Evolutionary conservation across 2,888 invertebrate species (phyloP), one percentile per base, ranked within the genome.

Genomic region (Patella pellucida): DNA sequence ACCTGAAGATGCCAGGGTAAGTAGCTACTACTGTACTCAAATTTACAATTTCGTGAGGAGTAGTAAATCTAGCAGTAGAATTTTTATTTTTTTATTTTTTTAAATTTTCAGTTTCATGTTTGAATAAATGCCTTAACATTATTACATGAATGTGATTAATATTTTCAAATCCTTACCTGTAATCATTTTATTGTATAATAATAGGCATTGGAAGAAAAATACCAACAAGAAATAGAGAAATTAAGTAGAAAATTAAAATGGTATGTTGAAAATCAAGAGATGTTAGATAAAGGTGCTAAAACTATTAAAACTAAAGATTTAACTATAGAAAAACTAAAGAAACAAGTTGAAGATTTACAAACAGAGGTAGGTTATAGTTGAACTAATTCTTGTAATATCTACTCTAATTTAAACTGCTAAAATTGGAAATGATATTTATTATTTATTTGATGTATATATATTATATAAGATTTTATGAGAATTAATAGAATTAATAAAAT

Each of bases 231-330:
- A 72, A 79, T 83, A 16, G 87, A 86, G 2, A 83, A 84, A 52
- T 74, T 89, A 74, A 86, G 83, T 54, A 82, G 81, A 68, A 90
- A 89, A 73, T 74, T 90, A 62, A 85, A 86, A 71, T 90, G 90
- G 90, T 90, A 90, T 79, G 86, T 87, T 11, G 88, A 90, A 81
- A 90, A 90, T 80, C 90, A 90, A 81, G 86, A 89, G 72, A 80
- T 90, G 15, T 81, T 90, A 41, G 90, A 90, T 81, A 84, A 86
- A 80, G 87, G 88, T 74, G 80, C 83, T 62, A 82, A 80, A 23
- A 78, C 80, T 14, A 74, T 90, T 14, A 85, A 82, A 79, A 73
- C 81, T 7, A 86, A 87, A 72, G 88, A 89, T 50, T 86, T 86
- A 7, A 85, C 86, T 77, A 88, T 90, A 69, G 81, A 83, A 71